Conservation (phyloP, 1,140 invertebrate species). For the Trichonephila clavata region DNA sequence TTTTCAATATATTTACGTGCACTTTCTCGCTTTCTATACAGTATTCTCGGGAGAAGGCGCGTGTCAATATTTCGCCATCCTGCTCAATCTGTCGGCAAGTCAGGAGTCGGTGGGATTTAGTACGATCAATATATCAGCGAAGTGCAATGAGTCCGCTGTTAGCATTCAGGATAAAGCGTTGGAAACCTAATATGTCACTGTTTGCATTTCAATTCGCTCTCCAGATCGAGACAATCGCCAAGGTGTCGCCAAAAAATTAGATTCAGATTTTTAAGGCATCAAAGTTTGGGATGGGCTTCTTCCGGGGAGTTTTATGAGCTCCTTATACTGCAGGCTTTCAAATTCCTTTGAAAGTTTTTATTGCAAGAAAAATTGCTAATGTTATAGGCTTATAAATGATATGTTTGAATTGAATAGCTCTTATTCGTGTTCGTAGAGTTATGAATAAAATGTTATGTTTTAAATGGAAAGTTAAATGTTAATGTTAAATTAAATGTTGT, state of each 20-base stretch:
- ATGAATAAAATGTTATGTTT: too few species aligned
- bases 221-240: slow-evolving; percentile 41
- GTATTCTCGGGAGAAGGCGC: slow-evolving; percentile 42
- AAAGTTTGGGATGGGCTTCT: too few species aligned
- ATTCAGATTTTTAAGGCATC: neutral
- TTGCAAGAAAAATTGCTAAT: neutral
- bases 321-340: neutral
- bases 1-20: slow-evolving; percentile 50
- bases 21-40: neutral
- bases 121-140: slow-evolving; percentile 67
- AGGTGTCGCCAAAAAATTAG: slow-evolving; percentile 34
- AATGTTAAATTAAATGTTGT: too few species aligned
- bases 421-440: too few species aligned
- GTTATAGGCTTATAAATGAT: too few species aligned
- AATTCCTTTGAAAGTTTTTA: neutral
- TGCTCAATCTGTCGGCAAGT: slow-evolving; percentile 69
- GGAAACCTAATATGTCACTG: slow-evolving; percentile 74
- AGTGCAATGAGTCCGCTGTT: slow-evolving; percentile 73
- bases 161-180: slow-evolving; percentile 72
- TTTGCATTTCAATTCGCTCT: slow-evolving; percentile 71
- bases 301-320: too few species aligned
- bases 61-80: slow-evolving; percentile 67
- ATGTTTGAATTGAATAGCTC: too few species aligned
- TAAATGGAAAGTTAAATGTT: too few species aligned
- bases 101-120: slow-evolving; percentile 60